Base-by-base conservation (phyloP, 2,888 invertebrate genomes). In the Andrena camellia region DNA sequence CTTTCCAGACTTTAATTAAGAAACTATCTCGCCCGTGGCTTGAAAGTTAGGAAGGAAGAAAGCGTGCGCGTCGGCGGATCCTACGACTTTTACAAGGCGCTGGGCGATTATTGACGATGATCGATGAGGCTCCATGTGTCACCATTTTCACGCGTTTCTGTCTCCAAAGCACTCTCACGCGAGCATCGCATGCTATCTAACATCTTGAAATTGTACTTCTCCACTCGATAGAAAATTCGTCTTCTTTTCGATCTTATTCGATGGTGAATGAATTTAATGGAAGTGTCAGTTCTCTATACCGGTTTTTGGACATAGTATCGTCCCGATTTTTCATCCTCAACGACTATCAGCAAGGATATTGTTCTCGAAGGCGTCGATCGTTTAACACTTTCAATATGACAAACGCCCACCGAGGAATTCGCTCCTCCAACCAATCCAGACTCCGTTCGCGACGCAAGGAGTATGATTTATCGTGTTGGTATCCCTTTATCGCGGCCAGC, bases 21-120 rank as follows among this genome's bases (percentile, higher is more conserved):
- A 88, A 90, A 90, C 88, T 88, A 90, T 90, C 89, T 88, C 83
- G 88, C 78, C 76, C 85, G 90, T 85, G 83, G 83, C 83, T 83
- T 86, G 78, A 81, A 72, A 83, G 70, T 76, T 74, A 75, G 42
- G 72, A 57, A 67, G 72, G 68, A 54, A 67, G 70, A 78, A 69
- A 60, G 69, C 62, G 82, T 42, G 42, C 69, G 77, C 79, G 81
- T 74, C 81, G 82, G 84, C 76, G 85, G 84, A 85, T 85, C 72
- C 75, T 35, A 54, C 78, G 86, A 88, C 89, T 88, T 90, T 89
- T 89, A 85, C 88, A 69, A 84, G 81, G 62, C 8, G 57, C 69
- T 66, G 42, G 64, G 33, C 85, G 88, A 87, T 88, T 89, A 90
- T 89, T 91, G 92, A 92, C 91, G 91, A 92, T 92, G 92, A 92